Evolutionary conservation across 2,888 invertebrate species (phyloP).

Genomic region (Amblyjoppa fuscipennis): DNA sequence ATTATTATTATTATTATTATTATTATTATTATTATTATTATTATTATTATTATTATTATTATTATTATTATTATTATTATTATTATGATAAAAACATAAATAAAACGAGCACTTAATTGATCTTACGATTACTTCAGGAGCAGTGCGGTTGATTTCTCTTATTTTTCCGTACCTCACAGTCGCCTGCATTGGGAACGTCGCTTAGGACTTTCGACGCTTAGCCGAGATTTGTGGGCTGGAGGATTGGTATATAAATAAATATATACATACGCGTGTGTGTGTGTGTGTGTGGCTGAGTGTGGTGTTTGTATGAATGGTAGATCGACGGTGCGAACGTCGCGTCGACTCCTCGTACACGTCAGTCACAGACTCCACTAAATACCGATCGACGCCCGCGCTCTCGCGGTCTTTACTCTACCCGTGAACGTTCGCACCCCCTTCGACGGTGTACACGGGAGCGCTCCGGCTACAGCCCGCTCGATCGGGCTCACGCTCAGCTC

Average conservation of each 20-base stretch:
- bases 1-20: too few relatives aligned
- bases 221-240: slow-evolving; percentile 41
- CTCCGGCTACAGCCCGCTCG: slow-evolving; percentile 58
- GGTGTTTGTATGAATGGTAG: slow-evolving; percentile 9
- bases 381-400: slow-evolving; percentile 79
- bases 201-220: slow-evolving; percentile 43
- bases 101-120: slow-evolving; percentile 50
- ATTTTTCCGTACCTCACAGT: background rate
- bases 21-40: too few relatives aligned
- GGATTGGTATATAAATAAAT: background rate
- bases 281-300: background rate
- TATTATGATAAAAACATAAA: too few relatives aligned
- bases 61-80: too few relatives aligned
- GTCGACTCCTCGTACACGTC: slow-evolving; percentile 79
- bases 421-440: slow-evolving; percentile 54
- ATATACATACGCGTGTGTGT: background rate
- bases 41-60: too few relatives aligned
- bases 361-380: slow-evolving; percentile 84
- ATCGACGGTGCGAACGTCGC: slow-evolving; percentile 67
- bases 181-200: background rate
- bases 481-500: slow-evolving; percentile 50
- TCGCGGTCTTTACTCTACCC: slow-evolving; percentile 61
- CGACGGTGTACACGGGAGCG: slow-evolving; percentile 20
- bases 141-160: background rate
- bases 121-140: slow-evolving; percentile 16